Percentiles rank a stretch among this genome's conserved stretches.
These are phyloP conservation scores for Sarcophaga caerulescens DNA, from an alignment of 2,888 invertebrate genomes.

Conservation along the genomic window DNA sequence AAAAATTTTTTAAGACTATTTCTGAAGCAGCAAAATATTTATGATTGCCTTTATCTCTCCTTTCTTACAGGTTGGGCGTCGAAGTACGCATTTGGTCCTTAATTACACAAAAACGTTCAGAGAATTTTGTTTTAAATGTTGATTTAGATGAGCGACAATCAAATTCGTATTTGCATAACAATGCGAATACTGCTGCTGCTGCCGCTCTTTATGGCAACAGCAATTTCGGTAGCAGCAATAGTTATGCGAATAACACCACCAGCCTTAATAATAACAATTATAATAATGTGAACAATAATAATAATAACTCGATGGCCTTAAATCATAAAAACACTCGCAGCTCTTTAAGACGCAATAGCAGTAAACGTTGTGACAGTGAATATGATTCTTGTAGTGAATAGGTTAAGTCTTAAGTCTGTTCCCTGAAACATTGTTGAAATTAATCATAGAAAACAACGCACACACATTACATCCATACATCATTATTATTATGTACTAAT, in stretches of 20 bases:
- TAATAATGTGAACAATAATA: constrained; percentile 32
- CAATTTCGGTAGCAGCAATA: constrained; percentile 41
- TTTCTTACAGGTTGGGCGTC: constrained; percentile 86
- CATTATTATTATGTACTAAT: no score
- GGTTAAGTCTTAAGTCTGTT: not conserved
- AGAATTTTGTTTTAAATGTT: constrained; percentile 69
- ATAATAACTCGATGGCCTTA: constrained; percentile 64
- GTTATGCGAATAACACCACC: constrained; percentile 33
- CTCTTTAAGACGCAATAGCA: constrained; percentile 66
- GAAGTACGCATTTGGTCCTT: constrained; percentile 93
- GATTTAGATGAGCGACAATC: constrained; percentile 60
- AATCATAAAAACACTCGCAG: constrained; percentile 62
- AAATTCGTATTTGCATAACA: constrained; percentile 65
- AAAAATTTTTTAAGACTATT: no score
- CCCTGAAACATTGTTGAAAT: not conserved
- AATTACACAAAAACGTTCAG: constrained; percentile 82
- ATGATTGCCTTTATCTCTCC: not conserved
- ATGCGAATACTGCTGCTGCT: constrained; percentile 11
- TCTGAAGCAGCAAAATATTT: not conserved
- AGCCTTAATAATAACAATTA: no score
- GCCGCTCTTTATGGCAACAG: constrained; percentile 19
- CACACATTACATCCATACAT: no score
- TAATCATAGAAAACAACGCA: not conserved
- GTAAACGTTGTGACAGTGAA: constrained; percentile 75
- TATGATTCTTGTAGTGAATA: constrained; percentile 80